Evolutionary conservation across 2,888 invertebrate genomes (phyloP), one percentile per base, ranked within the genome.

Genomic region (Idaea aversata): DNA sequence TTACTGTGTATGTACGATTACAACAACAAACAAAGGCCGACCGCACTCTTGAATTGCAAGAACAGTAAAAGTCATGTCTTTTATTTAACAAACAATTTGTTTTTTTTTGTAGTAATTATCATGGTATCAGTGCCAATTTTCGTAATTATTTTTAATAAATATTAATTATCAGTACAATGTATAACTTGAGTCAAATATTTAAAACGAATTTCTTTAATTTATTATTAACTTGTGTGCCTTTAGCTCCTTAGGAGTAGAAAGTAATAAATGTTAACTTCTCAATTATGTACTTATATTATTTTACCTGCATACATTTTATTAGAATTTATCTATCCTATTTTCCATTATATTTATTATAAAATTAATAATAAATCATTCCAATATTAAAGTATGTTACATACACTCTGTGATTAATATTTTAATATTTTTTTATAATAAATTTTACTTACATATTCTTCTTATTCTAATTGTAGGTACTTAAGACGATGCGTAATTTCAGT

Each of bases 401-500:
- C 78, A 85, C 82, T 84, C 88, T 91, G 91, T 91, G 90, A 91
- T 91, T 90, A 87, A 90, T 87, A 79, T 78, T 81, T 91, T 90
- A 87, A 90, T 87, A 79, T 78, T 81, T 81, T 79, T 75, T 71
- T 75, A 71, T 77, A 77, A 71, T 77, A 77, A 73, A 77, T 75
- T 77, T 75, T 77, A 79, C 69, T 81, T 84, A 85, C 83, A 84
- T 88, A 86, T 85, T 87, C 81, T 80, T 63, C 79, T 79, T 85
- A 83, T 81, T 84, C 75, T 75, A 74, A 64, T 77, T 75, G 69
- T 72, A 66, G 69, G 75, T 64, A 66, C 66, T 64, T 70, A 75
- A 75, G 79, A 84, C 73, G 82, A 85, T 80, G 82, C 80, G 80
- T 88, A 84, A 82, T 82, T 80, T 77, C 83, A 79, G 78, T 62